phyloP scores from a whole-genome alignment of 2,888 invertebrate genomes.

The Callosobruchus maculatus region DNA sequence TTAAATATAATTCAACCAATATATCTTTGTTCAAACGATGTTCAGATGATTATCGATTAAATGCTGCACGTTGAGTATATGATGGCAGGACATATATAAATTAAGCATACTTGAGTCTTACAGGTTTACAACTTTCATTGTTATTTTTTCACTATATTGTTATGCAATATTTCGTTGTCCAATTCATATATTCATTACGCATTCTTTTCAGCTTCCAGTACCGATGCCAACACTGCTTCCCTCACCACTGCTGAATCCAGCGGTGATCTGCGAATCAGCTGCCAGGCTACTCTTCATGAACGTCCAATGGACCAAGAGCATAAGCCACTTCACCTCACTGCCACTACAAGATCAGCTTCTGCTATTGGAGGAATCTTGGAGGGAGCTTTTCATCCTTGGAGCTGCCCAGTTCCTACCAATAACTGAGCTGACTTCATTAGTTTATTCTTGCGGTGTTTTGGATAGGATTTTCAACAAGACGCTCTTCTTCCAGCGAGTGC shows the following conservation, averaged over 20 bases:
- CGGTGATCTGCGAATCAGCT: slow-evolving; percentile 83
- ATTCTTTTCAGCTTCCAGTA: slow-evolving; percentile 16
- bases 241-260: slow-evolving; percentile 53
- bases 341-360: slow-evolving; percentile 73
- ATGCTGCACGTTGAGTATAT: too few species aligned
- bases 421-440: slow-evolving; percentile 63
- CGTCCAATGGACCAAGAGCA: slow-evolving; percentile 81
- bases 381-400: slow-evolving; percentile 85
- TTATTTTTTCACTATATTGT: too few species aligned
- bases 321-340: slow-evolving; percentile 72
- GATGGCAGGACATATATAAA: too few species aligned
- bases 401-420: slow-evolving; percentile 81
- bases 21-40: too few species aligned
- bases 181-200: too few species aligned
- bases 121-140: too few species aligned
- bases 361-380: slow-evolving; percentile 85
- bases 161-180: too few species aligned
- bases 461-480: slow-evolving; percentile 17
- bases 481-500: slow-evolving; percentile 56
- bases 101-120: too few species aligned
- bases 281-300: slow-evolving; percentile 87
- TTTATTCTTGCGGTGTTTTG: slow-evolving; percentile 52
- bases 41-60: too few species aligned
- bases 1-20: too few species aligned
- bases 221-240: slow-evolving; percentile 38